Conservation (phyloP, 2,113 vertebrate genomes). For the Oriolus oriolus region DNA sequence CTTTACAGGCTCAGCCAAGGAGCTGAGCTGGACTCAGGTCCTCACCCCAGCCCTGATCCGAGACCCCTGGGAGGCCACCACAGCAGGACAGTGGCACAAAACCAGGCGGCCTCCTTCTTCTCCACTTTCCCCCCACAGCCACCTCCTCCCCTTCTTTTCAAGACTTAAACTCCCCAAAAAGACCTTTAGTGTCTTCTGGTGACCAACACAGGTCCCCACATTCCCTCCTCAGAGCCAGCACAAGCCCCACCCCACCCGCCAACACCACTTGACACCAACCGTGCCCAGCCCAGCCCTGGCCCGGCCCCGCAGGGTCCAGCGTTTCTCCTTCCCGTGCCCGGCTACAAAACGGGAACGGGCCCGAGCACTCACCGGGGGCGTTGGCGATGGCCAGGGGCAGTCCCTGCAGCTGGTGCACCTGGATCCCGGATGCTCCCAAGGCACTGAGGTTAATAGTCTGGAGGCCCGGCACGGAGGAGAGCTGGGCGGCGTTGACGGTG, state of each 20-base stretch:
- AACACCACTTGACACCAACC: background rate
- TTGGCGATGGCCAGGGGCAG: constrained; percentile 87
- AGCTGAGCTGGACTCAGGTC: accelerated
- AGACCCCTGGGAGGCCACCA: accelerated
- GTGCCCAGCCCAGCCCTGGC: background rate
- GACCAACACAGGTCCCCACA: accelerated
- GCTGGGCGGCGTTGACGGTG: constrained; percentile 86
- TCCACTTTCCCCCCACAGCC: background rate
- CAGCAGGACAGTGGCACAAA: background rate
- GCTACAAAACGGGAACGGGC: background rate
- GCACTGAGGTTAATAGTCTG: constrained; percentile 97
- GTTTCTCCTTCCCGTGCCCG: background rate
- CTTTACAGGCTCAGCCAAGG: background rate
- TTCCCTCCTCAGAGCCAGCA: background rate
- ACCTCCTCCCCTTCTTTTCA: background rate
- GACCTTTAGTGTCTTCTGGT: accelerated
- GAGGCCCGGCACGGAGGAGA: constrained; percentile 85
- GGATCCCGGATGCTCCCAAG: constrained; percentile 85
- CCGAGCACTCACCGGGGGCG: constrained; percentile 76
- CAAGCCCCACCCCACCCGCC: background rate
- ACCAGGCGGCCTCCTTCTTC: background rate
- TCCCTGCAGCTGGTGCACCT: constrained; percentile 92
- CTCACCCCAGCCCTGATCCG: accelerated
- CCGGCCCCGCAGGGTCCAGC: accelerated
- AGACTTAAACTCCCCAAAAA: background rate